phyloP scores from a whole-genome alignment of 2,113 vertebrate species.

The Rhizomys pruinosus region DNA sequence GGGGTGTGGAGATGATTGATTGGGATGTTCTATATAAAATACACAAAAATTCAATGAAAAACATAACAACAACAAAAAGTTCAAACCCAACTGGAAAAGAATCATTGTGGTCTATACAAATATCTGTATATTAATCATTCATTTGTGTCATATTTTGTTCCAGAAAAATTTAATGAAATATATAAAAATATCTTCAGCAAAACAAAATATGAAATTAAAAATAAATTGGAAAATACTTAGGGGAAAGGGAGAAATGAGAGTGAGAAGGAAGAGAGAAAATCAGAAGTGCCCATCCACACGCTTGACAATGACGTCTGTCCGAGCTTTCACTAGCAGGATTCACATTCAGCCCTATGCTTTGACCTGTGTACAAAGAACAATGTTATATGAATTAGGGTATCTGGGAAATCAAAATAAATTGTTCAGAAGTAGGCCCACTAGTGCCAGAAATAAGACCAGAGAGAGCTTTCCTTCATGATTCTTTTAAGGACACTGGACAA shows the following conservation, averaged over 20 bases:
- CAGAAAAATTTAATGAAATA: not conserved
- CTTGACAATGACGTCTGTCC: too few species aligned
- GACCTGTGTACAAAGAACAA: not conserved
- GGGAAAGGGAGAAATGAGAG: not conserved
- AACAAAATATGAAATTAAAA: conserved; percentile 9
- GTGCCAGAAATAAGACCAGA: not conserved
- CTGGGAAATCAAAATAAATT: conserved; percentile 15
- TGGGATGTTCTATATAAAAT: too few species aligned
- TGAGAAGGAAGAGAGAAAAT: not conserved
- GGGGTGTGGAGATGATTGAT: too few species aligned
- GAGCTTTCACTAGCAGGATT: not conserved
- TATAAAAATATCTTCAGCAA: not conserved
- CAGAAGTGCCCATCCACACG: too few species aligned
- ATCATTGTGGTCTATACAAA: not conserved
- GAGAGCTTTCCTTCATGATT: not conserved
- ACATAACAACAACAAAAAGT: not conserved
- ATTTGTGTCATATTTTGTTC: not conserved
- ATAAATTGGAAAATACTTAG: not conserved
- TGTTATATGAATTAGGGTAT: not conserved
- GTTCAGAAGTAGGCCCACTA: not conserved
- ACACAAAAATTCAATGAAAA: too few species aligned
- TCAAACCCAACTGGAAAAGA: not conserved
- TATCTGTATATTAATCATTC: not conserved
- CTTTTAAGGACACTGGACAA: not conserved
- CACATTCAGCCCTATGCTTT: not conserved